A percentile compares a stretch with the other conserved stretches of the same genome.
These are phyloP conservation scores for Sandelia bainsii DNA, from an alignment of 2,797 vertebrate genomes.

Conservation along the genomic window DNA sequence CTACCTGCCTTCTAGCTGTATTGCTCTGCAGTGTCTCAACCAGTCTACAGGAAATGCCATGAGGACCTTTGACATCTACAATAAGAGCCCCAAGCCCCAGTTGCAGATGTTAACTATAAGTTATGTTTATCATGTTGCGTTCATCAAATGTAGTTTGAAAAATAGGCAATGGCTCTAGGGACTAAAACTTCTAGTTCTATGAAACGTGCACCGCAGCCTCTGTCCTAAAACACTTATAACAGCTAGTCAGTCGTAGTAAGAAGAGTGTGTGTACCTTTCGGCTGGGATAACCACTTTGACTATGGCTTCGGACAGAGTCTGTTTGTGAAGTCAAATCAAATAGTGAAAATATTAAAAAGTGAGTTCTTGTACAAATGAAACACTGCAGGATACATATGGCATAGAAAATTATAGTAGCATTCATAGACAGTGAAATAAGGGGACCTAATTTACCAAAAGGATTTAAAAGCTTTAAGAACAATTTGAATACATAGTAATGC, in stretches of 20 bases:
- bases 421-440: constrained; percentile 57
- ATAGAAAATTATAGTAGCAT: constrained; percentile 70
- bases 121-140: constrained; percentile 1
- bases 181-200: constrained; percentile 36
- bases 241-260: constrained; percentile 78
- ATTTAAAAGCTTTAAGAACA: background rate
- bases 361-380: constrained; percentile 83
- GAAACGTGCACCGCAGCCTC: constrained; percentile 53
- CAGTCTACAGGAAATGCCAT: constrained; percentile 17
- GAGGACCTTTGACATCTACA: constrained; percentile 19
- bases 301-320: constrained; percentile 91
- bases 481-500: constrained; percentile 24
- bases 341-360: constrained; percentile 84
- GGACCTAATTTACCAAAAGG: constrained; percentile 2
- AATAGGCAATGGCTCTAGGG: constrained; percentile 12
- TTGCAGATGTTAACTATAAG: constrained; percentile 28
- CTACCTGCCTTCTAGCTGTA: constrained; percentile 72
- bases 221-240: constrained; percentile 67
- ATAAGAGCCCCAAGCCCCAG: constrained; percentile 8
- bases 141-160: constrained; percentile 22
- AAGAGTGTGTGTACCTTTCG: constrained; percentile 88
- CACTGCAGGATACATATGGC: constrained; percentile 83
- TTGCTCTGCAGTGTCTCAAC: constrained; percentile 77
- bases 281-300: constrained; percentile 92
- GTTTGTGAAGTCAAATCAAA: constrained; percentile 89